Evolutionary conservation across 2,797 vertebrate species (phyloP).

Genomic region (Apodemus agrarius): DNA sequence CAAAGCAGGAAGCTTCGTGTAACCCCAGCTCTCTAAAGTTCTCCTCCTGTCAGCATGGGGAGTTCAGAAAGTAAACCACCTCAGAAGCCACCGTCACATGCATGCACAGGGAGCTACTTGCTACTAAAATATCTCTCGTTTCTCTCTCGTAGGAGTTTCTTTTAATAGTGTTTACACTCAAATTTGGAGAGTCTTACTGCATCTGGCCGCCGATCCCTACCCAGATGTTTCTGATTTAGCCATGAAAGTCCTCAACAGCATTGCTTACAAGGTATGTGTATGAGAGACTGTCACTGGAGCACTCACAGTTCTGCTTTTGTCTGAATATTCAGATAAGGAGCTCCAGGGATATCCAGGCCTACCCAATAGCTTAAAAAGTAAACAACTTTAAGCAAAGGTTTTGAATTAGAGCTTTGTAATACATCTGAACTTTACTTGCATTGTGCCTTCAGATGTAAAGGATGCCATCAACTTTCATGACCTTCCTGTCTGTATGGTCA

Average conservation of each 20-base stretch:
- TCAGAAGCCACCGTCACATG: constrained; percentile 27
- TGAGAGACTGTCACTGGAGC: fast-evolving
- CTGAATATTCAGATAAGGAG: not conserved
- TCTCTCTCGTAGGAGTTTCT: constrained; percentile 91
- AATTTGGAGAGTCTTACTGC: constrained; percentile 97
- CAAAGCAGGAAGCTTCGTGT: not conserved
- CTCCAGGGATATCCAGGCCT: not conserved
- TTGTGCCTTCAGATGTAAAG: fast-evolving
- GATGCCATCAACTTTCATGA: fast-evolving
- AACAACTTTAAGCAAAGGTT: not conserved
- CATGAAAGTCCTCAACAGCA: constrained; percentile 98
- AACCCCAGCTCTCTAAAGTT: not conserved
- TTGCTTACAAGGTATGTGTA: constrained; percentile 95
- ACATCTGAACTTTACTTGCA: fast-evolving
- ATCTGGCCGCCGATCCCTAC: constrained; percentile 96
- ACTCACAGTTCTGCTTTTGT: fast-evolving
- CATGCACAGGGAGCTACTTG: not conserved
- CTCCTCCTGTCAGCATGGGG: not conserved
- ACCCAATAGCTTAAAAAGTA: not conserved
- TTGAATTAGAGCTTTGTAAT: not conserved
- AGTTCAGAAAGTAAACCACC: constrained; percentile 11
- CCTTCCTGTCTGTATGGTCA: fast-evolving
- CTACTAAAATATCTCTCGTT: not conserved
- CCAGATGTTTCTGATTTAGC: constrained; percentile 97
- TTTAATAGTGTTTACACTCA: constrained; percentile 99